These are phyloP conservation scores for Chaetophractus vellerosus DNA, from an alignment of 2,797 vertebrate genomes.

Conservation along the genomic window DNA sequence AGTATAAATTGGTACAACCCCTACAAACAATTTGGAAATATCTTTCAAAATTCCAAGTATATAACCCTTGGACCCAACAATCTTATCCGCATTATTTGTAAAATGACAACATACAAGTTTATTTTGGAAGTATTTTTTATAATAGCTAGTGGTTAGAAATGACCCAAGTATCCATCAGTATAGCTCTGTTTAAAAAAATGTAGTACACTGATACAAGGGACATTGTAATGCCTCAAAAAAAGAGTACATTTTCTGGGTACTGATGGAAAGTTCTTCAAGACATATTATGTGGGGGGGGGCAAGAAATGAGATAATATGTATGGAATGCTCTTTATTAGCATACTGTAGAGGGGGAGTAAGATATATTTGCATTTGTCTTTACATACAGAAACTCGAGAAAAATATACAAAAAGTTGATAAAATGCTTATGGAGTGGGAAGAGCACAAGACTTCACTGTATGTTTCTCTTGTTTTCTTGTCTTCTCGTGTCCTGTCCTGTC, in stretches of 20 bases:
- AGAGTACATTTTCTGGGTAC: neutral
- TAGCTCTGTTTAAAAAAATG: neutral
- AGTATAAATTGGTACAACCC: neutral
- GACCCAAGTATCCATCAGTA: neutral
- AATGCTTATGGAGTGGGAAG: neutral
- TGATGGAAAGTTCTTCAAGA: neutral
- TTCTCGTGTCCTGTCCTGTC: too few relatives aligned
- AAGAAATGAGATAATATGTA: neutral
- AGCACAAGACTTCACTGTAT: neutral
- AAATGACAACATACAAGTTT: neutral
- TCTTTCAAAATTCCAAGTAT: neutral
- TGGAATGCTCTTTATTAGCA: neutral
- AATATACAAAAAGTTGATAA: neutral
- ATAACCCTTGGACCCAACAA: neutral
- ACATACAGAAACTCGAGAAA: neutral
- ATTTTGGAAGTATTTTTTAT: neutral
- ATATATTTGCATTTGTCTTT: slow-evolving; percentile 36
- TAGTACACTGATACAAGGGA: neutral
- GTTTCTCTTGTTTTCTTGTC: neutral
- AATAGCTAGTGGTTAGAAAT: neutral
- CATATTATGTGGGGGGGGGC: neutral
- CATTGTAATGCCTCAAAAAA: neutral
- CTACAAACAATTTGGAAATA: neutral
- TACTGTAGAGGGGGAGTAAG: neutral
- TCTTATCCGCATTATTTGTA: neutral